Conservation (phyloP, 2,113 vertebrate species). For the Narcine bancroftii region DNA sequence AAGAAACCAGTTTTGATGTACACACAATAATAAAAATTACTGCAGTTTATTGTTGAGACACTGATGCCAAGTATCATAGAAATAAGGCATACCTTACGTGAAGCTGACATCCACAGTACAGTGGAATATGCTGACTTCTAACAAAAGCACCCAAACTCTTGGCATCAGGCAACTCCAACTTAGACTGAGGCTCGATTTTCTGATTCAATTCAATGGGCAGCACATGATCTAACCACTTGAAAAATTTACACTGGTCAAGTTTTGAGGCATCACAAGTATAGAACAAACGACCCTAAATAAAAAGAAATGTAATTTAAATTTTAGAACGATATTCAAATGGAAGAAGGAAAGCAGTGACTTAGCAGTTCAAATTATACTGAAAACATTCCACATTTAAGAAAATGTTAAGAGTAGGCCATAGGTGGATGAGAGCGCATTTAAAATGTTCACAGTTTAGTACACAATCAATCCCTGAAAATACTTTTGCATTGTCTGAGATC, state of each 20-base stretch:
- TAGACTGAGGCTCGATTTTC: conserved; percentile 38
- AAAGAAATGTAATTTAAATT: conserved; percentile 19
- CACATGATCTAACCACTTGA: conserved; percentile 61
- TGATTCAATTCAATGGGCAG: conserved; percentile 39
- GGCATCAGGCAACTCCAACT: conserved; percentile 47
- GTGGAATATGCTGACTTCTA: conserved; percentile 54
- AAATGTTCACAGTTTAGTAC: neutral
- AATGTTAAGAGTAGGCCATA: neutral
- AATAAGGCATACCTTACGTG: conserved; percentile 54
- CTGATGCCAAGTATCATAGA: neutral
- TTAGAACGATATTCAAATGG: neutral
- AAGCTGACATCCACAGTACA: conserved; percentile 65
- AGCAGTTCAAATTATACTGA: neutral
- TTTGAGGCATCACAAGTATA: conserved; percentile 61
- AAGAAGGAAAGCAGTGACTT: neutral
- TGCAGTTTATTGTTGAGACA: neutral
- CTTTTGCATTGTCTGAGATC: neutral
- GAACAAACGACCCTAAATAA: conserved; percentile 58
- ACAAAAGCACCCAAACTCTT: conserved; percentile 58
- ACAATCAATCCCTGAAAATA: neutral
- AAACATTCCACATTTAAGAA: neutral
- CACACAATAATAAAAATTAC: neutral
- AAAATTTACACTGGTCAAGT: conserved; percentile 58
- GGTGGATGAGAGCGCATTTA: neutral
- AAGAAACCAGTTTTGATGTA: neutral